Evolutionary conservation across 2,797 vertebrate genomes (phyloP), one percentile per base, ranked within the genome.

Genomic region (Anolis apletophallus): DNA sequence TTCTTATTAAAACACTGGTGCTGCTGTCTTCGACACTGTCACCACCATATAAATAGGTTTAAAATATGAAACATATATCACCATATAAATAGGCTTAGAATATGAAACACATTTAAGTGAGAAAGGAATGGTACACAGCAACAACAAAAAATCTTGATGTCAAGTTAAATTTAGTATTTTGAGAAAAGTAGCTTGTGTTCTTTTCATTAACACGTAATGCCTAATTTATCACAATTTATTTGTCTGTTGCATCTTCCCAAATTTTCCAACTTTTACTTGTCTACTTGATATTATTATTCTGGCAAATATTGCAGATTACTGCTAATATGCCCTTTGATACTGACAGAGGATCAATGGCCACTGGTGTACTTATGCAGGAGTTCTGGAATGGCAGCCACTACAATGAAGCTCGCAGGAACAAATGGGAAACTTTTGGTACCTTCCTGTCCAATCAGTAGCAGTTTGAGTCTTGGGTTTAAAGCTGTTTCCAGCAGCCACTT

Each of bases 1-100:
- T 91, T 93, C 94, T 87, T 93, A 89, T 93, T 92, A 85, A 83
- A 76, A 88, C 74, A 91, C 57, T 74, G 83, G 81, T 86, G 93
- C 93, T 90, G 92, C 87, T 94, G 89, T 90, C 81, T 72, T 85
- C 73, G 52, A 50, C 61, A 88, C 75, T n/a, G 80, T 84, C 72
- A 88, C 84, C 40, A 59, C 50, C 76, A 93, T 26, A 85, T 23
- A 91, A 92, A 32, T 69, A 69, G 32, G n/a, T 19, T 69, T 69
- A 69, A 34, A 69, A 69, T 69, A 69, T 69, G 32, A 69, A 69
- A 34, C 68, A 69, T 69, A 69, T 34, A 69, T 69, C 46, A 68
- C 59, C 76, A 93, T 32, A 85, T 23, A 91, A 92, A 32, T 69
- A 69, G 32, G 32, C 32, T 34, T 69, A 69, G 68, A 69, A 69